Evolutionary conservation across 2,113 vertebrate species (phyloP).

Genomic region (Origma solitaria): DNA sequence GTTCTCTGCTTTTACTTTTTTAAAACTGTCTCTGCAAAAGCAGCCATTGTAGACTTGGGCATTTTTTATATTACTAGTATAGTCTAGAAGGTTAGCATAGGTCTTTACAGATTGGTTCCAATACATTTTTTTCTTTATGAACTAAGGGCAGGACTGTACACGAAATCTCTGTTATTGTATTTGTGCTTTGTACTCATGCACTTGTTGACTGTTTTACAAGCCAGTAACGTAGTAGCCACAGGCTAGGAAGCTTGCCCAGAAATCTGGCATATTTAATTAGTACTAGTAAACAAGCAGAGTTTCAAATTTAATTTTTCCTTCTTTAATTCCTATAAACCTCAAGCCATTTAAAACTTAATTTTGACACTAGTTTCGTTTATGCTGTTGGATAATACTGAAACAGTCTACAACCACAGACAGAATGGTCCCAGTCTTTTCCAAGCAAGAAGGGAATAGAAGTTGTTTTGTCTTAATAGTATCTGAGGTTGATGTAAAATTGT

Average conservation of each 20-base stretch:
- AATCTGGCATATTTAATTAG: slow-evolving; percentile 68
- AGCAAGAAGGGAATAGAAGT: slow-evolving; percentile 18
- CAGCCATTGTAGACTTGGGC: background rate
- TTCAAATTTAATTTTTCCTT: slow-evolving; percentile 69
- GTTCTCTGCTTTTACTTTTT: background rate
- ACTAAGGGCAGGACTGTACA: slow-evolving; percentile 42
- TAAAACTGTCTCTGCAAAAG: background rate
- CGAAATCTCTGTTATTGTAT: slow-evolving; percentile 42
- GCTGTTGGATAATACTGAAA: slow-evolving; percentile 43
- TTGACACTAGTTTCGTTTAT: slow-evolving; percentile 46
- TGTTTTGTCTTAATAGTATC: slow-evolving; percentile 25
- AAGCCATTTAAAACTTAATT: slow-evolving; percentile 57
- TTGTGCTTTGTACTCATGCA: slow-evolving; percentile 49
- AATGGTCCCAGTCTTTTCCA: background rate
- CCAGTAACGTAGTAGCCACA: slow-evolving; percentile 65
- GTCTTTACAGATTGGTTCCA: slow-evolving; percentile 23
- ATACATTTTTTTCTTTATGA: slow-evolving; percentile 41
- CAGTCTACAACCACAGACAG: slow-evolving; percentile 20
- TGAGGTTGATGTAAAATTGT: background rate
- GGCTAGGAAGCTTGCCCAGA: slow-evolving; percentile 65
- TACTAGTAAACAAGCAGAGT: slow-evolving; percentile 64
- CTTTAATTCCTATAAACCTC: slow-evolving; percentile 60
- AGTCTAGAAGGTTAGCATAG: background rate
- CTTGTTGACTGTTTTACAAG: slow-evolving; percentile 64
- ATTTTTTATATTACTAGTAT: background rate